Conservation (phyloP, 2,888 invertebrate genomes). For the Pherbina coryleti region DNA sequence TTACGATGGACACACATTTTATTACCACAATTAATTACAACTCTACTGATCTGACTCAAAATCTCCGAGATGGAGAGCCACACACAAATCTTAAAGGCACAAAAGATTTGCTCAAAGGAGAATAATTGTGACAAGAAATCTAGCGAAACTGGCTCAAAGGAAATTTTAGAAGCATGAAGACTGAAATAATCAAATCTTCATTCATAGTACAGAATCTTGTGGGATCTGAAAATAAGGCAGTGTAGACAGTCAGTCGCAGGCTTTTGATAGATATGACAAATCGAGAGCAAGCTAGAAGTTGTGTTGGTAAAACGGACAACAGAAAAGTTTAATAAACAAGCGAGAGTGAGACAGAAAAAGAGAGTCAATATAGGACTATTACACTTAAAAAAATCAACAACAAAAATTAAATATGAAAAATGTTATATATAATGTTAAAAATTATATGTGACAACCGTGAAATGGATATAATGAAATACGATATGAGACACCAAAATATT, state of each 20-base stretch:
- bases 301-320: background rate
- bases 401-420: too few relatives aligned
- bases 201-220: background rate
- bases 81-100: slow-evolving; percentile 15
- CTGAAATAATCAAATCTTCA: background rate
- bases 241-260: background rate
- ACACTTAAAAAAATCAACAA: background rate
- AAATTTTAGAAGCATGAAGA: background rate
- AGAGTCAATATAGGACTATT: background rate
- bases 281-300: background rate
- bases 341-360: background rate
- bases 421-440: too few relatives aligned
- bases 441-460: too few relatives aligned
- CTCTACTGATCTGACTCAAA: slow-evolving; percentile 48
- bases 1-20: slow-evolving; percentile 65
- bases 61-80: slow-evolving; percentile 47
- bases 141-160: background rate
- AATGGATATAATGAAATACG: too few relatives aligned
- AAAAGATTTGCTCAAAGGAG: background rate
- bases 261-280: background rate
- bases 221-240: background rate
- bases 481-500: too few relatives aligned
- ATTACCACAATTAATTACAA: slow-evolving; percentile 67
- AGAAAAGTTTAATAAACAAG: background rate
- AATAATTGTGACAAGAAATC: background rate